Evolutionary conservation across 2,888 invertebrate species (phyloP).

Genomic region (Iphiclides podalirius): DNA sequence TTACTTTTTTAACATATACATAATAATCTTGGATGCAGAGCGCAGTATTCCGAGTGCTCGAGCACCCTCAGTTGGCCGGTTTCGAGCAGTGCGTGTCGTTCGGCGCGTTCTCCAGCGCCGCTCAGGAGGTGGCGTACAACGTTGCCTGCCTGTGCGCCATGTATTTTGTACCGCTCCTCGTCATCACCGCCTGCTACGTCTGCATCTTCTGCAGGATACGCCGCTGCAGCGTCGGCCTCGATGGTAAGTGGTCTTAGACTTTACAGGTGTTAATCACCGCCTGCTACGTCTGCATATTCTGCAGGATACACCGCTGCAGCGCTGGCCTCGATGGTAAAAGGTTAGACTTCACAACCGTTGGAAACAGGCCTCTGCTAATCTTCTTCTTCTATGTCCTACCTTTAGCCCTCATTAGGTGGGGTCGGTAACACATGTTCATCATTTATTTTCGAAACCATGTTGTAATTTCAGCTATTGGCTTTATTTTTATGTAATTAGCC

Average conservation of each 20-base stretch:
- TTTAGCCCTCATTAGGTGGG: no score
- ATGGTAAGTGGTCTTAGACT: no score
- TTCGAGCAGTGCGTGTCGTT: slow-evolving; percentile 90
- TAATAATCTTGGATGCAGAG: slow-evolving; percentile 78
- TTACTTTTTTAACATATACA: no score
- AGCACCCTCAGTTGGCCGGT: slow-evolving; percentile 82
- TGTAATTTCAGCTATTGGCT: no score
- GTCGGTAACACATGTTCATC: no score
- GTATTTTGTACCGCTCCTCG: slow-evolving; percentile 87
- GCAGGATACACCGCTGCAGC: slow-evolving; percentile 85
- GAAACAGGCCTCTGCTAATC: no score
- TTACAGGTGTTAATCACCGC: no score
- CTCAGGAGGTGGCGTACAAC: slow-evolving; percentile 85
- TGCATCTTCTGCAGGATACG: slow-evolving; percentile 87
- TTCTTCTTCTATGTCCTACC: no score
- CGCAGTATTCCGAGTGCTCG: slow-evolving; percentile 84
- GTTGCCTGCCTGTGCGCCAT: slow-evolving; percentile 86
- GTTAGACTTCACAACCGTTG: no score
- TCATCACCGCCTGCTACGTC: slow-evolving; percentile 86
- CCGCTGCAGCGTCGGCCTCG: slow-evolving; percentile 80
- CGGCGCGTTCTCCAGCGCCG: slow-evolving; percentile 82
- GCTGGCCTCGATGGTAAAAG: slow-evolving; percentile 80
- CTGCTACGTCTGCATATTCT: slow-evolving; percentile 86
- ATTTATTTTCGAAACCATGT: no score
- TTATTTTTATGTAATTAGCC: no score